Percentiles rank a stretch among this genome's conserved stretches.
Conservation (phyloP, 2,113 vertebrate species). For the Bos indicus region DNA sequence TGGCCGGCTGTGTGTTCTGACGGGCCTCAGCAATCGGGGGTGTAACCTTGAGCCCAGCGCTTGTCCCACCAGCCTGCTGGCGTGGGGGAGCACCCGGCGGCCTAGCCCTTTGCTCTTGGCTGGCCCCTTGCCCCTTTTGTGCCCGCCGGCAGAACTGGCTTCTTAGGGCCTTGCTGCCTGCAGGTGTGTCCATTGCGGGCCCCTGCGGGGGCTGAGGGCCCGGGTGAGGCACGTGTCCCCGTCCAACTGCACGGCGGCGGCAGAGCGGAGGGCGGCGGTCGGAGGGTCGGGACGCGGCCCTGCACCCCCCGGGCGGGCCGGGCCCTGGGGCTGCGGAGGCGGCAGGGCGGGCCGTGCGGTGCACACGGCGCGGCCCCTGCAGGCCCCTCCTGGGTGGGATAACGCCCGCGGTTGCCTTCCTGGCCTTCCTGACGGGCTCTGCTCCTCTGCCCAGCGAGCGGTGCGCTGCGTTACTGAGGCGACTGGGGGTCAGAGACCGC, state of each 20-base stretch:
- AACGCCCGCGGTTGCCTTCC: not conserved
- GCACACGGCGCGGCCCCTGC: too few species aligned
- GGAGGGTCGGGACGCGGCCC: too few species aligned
- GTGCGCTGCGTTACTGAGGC: not conserved
- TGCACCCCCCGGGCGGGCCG: not conserved
- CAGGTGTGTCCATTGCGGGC: rapidly evolving
- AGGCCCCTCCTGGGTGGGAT: not conserved
- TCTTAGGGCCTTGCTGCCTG: not conserved
- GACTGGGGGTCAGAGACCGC: not conserved
- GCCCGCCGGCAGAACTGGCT: not conserved
- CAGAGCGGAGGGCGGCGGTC: too few species aligned
- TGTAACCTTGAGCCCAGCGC: not conserved
- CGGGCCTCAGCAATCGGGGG: not conserved
- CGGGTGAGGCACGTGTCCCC: not conserved
- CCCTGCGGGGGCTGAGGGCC: not conserved
- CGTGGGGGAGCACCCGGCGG: not conserved
- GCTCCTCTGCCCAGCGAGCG: not conserved
- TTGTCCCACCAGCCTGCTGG: not conserved
- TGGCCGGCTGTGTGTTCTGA: too few species aligned
- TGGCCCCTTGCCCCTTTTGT: not conserved
- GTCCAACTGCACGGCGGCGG: not conserved
- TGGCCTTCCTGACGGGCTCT: not conserved
- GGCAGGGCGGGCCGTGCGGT: too few species aligned
- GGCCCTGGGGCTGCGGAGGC: not conserved
- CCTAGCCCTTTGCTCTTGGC: not conserved